phyloP scores from a whole-genome alignment of 1,140 invertebrate genomes.

The Pseudomyrmex dendroicus region DNA sequence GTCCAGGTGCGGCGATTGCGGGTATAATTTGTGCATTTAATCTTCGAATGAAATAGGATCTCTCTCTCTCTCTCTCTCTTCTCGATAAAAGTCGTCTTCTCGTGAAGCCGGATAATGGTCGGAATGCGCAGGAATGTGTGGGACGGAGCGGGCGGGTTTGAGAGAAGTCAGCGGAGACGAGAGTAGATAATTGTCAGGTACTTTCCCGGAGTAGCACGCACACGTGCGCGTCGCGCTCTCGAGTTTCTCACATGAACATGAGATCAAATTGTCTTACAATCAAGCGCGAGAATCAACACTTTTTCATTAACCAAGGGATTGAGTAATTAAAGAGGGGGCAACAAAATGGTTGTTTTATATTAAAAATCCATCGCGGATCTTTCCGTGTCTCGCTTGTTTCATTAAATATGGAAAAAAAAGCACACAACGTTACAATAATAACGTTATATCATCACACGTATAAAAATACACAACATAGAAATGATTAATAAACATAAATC shows the following conservation, averaged over 20 bases:
- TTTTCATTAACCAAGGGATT: not conserved
- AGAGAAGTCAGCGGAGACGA: constrained; percentile 29
- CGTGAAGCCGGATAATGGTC: constrained; percentile 45
- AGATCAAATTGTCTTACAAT: constrained; percentile 43
- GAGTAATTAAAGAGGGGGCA: not conserved
- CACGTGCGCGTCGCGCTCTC: no score
- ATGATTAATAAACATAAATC: no score
- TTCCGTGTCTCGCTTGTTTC: not conserved
- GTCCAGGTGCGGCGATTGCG: not conserved
- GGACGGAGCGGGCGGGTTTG: constrained; percentile 5
- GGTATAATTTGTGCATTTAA: constrained; percentile 56
- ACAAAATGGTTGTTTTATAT: not conserved
- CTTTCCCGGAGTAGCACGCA: constrained; percentile 9
- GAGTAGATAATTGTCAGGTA: constrained; percentile 59
- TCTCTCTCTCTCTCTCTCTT: not conserved
- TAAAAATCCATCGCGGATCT: not conserved
- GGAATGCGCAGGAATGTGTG: constrained; percentile 58
- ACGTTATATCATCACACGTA: no score
- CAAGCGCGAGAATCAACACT: not conserved
- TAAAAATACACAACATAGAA: no score
- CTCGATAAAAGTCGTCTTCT: constrained; percentile 46
- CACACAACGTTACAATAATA: no score
- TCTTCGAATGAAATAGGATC: constrained; percentile 41
- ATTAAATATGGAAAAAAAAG: not conserved
- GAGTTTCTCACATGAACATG: not conserved